Evolutionary conservation across 2,797 vertebrate species (phyloP), one percentile per base, ranked within the genome.

Genomic region (Clarias fuscus): DNA sequence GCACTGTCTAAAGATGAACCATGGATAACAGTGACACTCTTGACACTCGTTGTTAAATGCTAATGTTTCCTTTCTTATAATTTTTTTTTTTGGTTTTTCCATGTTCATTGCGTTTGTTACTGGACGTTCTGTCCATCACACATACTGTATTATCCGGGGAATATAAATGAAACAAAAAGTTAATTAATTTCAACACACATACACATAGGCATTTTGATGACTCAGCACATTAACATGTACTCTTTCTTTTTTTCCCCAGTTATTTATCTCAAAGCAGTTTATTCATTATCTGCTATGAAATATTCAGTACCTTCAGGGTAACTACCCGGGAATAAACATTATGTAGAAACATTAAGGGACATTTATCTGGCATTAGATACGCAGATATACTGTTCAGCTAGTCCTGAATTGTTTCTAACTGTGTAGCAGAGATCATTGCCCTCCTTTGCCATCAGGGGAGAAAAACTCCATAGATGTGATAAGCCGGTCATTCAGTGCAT

Each of bases 1-100:
- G 61, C 8, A 30, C 48, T 62, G 56, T 11, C n/a, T 40, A 27
- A 20, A 84, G 43, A 67, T 37, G 72, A 56, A 64, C 30, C 30
- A 48, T n/a, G 64, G 20, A 67, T 75, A 70, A 43, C 13, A 84
- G 82, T 65, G 59, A 87, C 20, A 68, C 27, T 59, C 61, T 70
- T 4, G 87, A 82, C 89, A 88, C 67, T 33, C 3, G 3, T 76
- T 56, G 17, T 76, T 27, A 56, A 56, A 13, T 15, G 22, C 24
- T 53, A 43, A 73, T 48, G 20, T 14, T 73, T 48, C 22, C 5
- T 15, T 14, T 53, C 48, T 53, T 53, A 11, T 53, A 10, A 15
- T 48, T 24, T 24, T 24, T 73, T 20, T 10, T 48, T 3, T 22
- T 75, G 7, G 5, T 73, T 14, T 2, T 2, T 2, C 24, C 14